phyloP scores from a whole-genome alignment of 2,888 invertebrate genomes.

The Drosophila robusta region DNA sequence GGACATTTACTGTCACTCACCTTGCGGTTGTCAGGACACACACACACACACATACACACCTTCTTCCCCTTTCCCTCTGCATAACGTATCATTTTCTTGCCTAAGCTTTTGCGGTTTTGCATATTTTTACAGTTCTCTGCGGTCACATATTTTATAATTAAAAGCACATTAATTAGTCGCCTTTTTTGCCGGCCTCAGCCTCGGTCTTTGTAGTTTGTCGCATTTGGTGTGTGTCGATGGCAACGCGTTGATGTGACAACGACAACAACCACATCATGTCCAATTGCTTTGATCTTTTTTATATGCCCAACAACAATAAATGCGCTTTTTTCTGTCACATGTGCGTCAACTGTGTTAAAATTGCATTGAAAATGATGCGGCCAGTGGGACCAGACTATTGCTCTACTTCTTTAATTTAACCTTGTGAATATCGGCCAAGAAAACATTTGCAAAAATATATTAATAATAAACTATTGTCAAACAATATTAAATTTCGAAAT shows the following conservation, averaged over 20 bases:
- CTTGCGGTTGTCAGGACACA: conserved; percentile 61
- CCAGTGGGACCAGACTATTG: conserved; percentile 1
- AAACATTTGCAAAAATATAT: too few species aligned
- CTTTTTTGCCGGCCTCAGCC: conserved; percentile 29
- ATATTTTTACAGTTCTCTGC: conserved; percentile 27
- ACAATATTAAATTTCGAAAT: too few species aligned
- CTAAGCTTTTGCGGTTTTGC: conserved; percentile 74
- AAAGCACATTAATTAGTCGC: conserved; percentile 75
- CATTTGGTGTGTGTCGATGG: conserved; percentile 56
- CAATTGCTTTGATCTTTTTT: conserved; percentile 74
- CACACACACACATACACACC: neutral
- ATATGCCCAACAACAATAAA: conserved; percentile 40
- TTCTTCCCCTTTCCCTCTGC: neutral
- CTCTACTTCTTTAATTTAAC: conserved; percentile 13
- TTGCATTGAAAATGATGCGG: conserved; percentile 3
- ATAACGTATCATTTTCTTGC: conserved; percentile 41
- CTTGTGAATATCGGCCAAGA: neutral
- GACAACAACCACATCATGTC: conserved; percentile 60
- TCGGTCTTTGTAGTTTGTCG: conserved; percentile 36
- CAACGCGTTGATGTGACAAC: conserved; percentile 84
- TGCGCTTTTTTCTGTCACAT: conserved; percentile 11
- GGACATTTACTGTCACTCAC: conserved; percentile 61
- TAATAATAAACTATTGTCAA: too few species aligned
- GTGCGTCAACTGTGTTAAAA: conserved; percentile 21
- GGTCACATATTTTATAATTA: conserved; percentile 66